Base-by-base conservation (phyloP, 2,113 vertebrate genomes). In the Brachyhypopomus occidentalis region DNA sequence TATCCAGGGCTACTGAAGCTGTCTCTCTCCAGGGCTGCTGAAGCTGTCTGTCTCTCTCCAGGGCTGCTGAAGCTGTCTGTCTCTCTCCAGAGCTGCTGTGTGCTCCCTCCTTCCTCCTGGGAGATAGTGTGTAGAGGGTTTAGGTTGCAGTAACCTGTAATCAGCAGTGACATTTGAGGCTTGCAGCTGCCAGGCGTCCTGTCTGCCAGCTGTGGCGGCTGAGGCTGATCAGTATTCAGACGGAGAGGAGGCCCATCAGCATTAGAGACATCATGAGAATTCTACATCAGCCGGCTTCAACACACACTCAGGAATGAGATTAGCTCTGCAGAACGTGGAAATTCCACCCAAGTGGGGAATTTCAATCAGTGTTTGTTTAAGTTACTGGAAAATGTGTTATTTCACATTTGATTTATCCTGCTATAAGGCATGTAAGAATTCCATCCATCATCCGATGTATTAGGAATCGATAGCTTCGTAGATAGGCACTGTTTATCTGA, bases 191-290 rank as follows among this genome's bases (percentile, higher is more conserved):
- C 9, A 4, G 4, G 60, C 23, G 22, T 63, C 25, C 17, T 7
- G 12, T 56, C 56, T 36, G 45, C 45, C 12, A 14, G 45, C 45
- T 14, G 45, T 3, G 1, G 11, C 9, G 12, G 45, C 7, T 11
- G 45, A 8, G 2, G 9, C 45, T 52, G 45, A 14, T 52, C 56
- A 67, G 63, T 36, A 52, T 67, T 45, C 22, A 62, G 4, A 14
- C 38, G 58, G 72, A 60, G 38, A 80, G 56, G 52, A 72, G 78
- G 78, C 52, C 79, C 63, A 60, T 74, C 73, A 55, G 75, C 75
- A 75, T 83, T 75, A 75, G 77, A 87, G 84, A 77, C 78, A 70
- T 76, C 86, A 88, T 90, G 80, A 86, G 60, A 91, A 90, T 88
- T 85, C 55, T 80, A 88, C 87, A 86, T 75, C 16, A 23, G 25